phyloP scores from a whole-genome alignment of 2,113 vertebrate species.

The Syngnathus scovelli region DNA sequence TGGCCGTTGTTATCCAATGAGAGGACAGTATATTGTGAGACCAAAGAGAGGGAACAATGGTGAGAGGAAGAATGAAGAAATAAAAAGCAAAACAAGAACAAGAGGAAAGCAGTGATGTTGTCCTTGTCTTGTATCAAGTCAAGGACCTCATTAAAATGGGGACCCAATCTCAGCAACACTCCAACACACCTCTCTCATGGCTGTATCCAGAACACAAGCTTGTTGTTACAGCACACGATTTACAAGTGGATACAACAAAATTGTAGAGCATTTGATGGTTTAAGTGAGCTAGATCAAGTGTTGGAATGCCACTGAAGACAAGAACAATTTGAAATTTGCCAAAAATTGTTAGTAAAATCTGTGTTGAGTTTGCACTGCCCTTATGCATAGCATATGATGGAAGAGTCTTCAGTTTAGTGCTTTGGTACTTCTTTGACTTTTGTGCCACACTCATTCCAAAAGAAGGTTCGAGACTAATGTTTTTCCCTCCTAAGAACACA shows the following conservation, averaged over 20 bases:
- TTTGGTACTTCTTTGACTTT: too few relatives aligned
- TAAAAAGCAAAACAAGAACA: constrained; percentile 27
- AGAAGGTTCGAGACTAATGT: too few relatives aligned
- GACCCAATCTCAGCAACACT: constrained; percentile 46
- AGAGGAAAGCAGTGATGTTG: constrained; percentile 36
- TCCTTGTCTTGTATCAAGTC: constrained; percentile 66
- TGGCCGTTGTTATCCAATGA: constrained; percentile 26
- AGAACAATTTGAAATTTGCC: too few relatives aligned
- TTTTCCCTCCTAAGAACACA: too few relatives aligned
- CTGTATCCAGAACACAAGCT: constrained; percentile 28
- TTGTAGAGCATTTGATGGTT: constrained; percentile 4
- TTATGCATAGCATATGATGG: too few relatives aligned
- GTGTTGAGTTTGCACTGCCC: too few relatives aligned
- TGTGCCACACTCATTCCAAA: too few relatives aligned
- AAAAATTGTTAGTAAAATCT: too few relatives aligned
- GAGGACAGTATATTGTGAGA: constrained; percentile 29
- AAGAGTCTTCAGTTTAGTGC: too few relatives aligned
- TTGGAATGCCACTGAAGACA: background rate
- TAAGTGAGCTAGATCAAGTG: background rate
- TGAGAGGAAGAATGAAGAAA: constrained; percentile 14
- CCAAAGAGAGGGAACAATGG: constrained; percentile 24
- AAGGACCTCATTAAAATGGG: constrained; percentile 74
- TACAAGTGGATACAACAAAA: constrained; percentile 8
- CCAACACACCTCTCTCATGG: constrained; percentile 26
- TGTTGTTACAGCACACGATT: constrained; percentile 34